Percentiles rank a stretch among this genome's conserved stretches.
phyloP scores from a whole-genome alignment of 2,888 invertebrate genomes.

The Orthosia incerta region DNA sequence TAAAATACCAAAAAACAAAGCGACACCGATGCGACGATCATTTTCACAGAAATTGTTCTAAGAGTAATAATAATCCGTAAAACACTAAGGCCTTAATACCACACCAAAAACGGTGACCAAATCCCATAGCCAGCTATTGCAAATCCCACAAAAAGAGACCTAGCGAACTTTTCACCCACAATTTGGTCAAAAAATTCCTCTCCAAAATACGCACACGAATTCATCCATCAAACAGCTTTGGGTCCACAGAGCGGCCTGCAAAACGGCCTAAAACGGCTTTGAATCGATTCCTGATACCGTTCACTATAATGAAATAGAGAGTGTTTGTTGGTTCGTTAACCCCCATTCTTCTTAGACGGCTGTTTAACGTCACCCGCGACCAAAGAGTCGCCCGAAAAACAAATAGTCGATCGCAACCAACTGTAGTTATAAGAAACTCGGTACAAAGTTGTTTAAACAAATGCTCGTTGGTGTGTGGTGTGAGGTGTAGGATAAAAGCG shows the following conservation, averaged over 20 bases:
- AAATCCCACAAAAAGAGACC: not conserved
- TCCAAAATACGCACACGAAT: conserved; percentile 21
- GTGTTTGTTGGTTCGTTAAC: conserved; percentile 56
- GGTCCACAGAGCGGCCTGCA: conserved; percentile 21
- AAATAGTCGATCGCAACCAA: conserved; percentile 77
- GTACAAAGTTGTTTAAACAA: conserved; percentile 77
- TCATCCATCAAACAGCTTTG: conserved; percentile 35
- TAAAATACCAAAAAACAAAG: no score
- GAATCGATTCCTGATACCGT: conserved; percentile 55
- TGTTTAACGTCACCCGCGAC: conserved; percentile 73
- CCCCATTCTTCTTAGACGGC: conserved; percentile 64
- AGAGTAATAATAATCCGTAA: no score
- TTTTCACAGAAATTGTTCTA: no score
- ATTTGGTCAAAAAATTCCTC: not conserved
- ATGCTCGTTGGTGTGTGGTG: conserved; percentile 65
- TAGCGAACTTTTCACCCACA: no score
- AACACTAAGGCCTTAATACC: no score
- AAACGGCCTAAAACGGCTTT: conserved; percentile 4
- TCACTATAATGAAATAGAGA: conserved; percentile 53
- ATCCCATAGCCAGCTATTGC: not conserved
- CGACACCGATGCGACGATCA: no score
- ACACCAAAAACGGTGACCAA: not conserved
- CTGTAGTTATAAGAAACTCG: conserved; percentile 78
- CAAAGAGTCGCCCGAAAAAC: conserved; percentile 70
- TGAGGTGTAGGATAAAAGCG: conserved; percentile 38